Percentiles rank a stretch among this genome's conserved stretches.
phyloP scores from a whole-genome alignment of 64 coral and sea anemone genomes.

The Porites lutea region DNA sequence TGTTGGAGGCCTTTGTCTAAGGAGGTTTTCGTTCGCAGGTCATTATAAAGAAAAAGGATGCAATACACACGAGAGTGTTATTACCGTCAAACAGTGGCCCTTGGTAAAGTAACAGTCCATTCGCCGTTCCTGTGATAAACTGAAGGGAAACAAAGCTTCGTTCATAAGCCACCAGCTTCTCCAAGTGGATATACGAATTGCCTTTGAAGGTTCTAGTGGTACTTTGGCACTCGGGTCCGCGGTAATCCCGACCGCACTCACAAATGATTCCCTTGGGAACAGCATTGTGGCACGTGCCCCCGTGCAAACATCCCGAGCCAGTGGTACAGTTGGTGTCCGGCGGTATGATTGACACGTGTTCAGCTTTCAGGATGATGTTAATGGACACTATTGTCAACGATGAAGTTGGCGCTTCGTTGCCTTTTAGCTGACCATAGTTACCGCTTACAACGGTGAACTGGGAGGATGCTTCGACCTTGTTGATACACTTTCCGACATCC shows the following conservation, averaged over 20 bases:
- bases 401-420: not conserved
- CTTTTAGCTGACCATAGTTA: constrained; percentile 69
- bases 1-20: no score
- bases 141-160: constrained; percentile 76
- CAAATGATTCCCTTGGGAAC: constrained; percentile 86
- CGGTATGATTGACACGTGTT: constrained; percentile 56
- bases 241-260: constrained; percentile 66
- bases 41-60: no score
- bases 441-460: constrained; percentile 87
- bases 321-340: constrained; percentile 4
- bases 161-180: constrained; percentile 75
- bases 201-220: constrained; percentile 89
- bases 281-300: constrained; percentile 85
- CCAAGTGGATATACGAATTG: constrained; percentile 84
- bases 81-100: constrained; percentile 78
- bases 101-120: constrained; percentile 90
- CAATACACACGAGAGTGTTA: not conserved
- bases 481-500: constrained; percentile 71
- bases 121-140: constrained; percentile 69
- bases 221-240: constrained; percentile 83
- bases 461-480: constrained; percentile 62
- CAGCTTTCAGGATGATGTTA: constrained; percentile 41
- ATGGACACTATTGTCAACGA: constrained; percentile 84
- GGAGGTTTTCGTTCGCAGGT: no score
- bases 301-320: constrained; percentile 73